Evolutionary conservation across 2,797 vertebrate genomes (phyloP).

Genomic region (Enteromius afrohamiltoni): DNA sequence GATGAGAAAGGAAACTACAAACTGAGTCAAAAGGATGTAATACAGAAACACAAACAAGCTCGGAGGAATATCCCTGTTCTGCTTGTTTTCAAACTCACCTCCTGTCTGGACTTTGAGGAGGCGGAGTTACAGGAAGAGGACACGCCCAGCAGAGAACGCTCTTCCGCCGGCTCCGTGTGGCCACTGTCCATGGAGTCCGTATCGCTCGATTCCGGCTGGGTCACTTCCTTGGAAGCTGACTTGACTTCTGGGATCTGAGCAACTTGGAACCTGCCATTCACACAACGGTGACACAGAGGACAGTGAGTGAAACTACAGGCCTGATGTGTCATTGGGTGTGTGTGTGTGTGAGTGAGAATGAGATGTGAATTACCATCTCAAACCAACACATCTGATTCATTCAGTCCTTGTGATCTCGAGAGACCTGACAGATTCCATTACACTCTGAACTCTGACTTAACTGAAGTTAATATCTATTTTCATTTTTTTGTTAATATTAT

Average conservation of each 20-base stretch:
- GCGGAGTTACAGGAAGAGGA: slow-evolving; percentile 65
- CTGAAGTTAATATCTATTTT: too few relatives aligned
- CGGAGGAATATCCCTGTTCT: slow-evolving; percentile 14
- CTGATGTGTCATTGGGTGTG: not conserved
- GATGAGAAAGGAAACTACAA: not conserved
- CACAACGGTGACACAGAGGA: not conserved
- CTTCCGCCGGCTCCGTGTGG: slow-evolving; percentile 63
- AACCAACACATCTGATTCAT: not conserved
- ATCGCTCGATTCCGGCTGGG: slow-evolving; percentile 68
- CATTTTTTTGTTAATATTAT: too few relatives aligned
- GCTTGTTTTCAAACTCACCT: slow-evolving; percentile 75
- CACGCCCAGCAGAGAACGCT: slow-evolving; percentile 75
- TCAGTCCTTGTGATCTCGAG: too few relatives aligned
- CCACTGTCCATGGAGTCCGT: slow-evolving; percentile 63
- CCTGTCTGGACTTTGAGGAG: slow-evolving; percentile 65
- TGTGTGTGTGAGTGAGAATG: not conserved
- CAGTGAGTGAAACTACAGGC: not conserved
- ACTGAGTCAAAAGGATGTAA: not conserved
- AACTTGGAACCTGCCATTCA: slow-evolving; percentile 86
- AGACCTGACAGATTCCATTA: not conserved
- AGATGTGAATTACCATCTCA: not conserved
- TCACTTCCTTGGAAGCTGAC: slow-evolving; percentile 70
- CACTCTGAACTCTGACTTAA: not conserved
- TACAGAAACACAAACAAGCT: not conserved
- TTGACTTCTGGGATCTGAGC: slow-evolving; percentile 91